Evolutionary conservation across 2,888 invertebrate species (phyloP), one percentile per base, ranked within the genome.

Genomic region (Caenorhabditis panamensis): DNA sequence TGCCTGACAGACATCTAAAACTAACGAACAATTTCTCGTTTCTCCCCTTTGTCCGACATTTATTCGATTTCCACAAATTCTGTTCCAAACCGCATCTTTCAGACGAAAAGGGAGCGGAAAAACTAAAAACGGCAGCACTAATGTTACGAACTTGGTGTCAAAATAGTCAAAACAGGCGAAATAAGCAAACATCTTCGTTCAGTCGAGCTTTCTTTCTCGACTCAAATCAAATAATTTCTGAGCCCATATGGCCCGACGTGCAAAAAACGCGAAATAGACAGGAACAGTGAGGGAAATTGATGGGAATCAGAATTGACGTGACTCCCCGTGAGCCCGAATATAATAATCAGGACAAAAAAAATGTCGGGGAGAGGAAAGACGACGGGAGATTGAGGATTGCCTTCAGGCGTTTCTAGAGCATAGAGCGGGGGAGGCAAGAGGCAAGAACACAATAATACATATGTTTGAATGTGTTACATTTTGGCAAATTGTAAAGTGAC

Each of bases 391-490:
- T 4, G 31, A 44, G 28, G 49, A 18, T 31, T 56, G 31, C 76
- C 76, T 62, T 68, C 37, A 62, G 76, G 68, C 76, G 68, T 63
- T 63, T 63, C n/a, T 54, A 44, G 41, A 24, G 61, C n/a, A 11
- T 49, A 36, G 53, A 31, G 49, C 13, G 31, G 18, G 47, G 13
- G n/a, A 28, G 20, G 49, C 13, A 31, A 53, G 62, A 72, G 20
- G 53, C 53, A 62, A 71, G 66, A 76, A 68, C 67, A 76, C 76
- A 76, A 76, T 68, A 68, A 68, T 68, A 76, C 68, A 68, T 68
- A 76, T 76, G 76, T 76, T 76, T 76, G 61, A 68, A 76, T 76
- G 68, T 76, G 76, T 76, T 76, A 76, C 76, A 76, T 76, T 75
- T 61, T 75, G 66, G 18, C 66, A 61, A 66, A 75, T 75, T 75